Evolutionary conservation across 1,140 invertebrate species (phyloP), one percentile per base, ranked within the genome.

Genomic region (Camponotus floridanus): DNA sequence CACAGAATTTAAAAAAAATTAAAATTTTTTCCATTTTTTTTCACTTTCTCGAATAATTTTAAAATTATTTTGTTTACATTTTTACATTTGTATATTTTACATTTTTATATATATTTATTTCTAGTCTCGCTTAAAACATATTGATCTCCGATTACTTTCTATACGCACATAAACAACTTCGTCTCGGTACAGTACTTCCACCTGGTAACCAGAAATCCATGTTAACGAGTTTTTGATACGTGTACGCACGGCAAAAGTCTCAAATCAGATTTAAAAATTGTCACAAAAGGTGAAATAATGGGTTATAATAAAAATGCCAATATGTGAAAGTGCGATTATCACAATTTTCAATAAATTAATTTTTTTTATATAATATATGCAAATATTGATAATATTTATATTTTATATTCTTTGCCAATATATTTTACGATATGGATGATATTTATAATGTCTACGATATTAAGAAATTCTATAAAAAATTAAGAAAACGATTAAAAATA

Each of bases 141-240:
- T 70, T 39, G 65, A 59, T 15, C 21, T 8, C 15, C 15, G 21
- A 70, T 42, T 59, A 59, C 51, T 48, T 71, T 59, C 13, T 15
- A 70, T 6, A 11, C 21, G 9, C 39, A 57, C 36, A 15, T 68
- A 18, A 81, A 71, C 71, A 42, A 71, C 71, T 59, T 81, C 26
- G 51, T 59, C 33, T 81, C 26, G 67, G 36, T 59, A 59, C 65
- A 71, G 26, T 11, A 51, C 36, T 5, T 70, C 15, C 64, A 80
- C 64, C 51, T 81, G 78, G 48, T 31, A 59, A 8, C 7, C 3
- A 71, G 26, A 71, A 81, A 81, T 81, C 78, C 36, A 15, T 80
- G 48, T 55, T 68, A 57, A 79, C 9, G 15, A 9, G 13, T 42
- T 39, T 36, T 7, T 11, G 33, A 80, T 64, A 33, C 7, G 26